These are phyloP conservation scores for Chelon labrosus DNA, from an alignment of 2,797 vertebrate genomes.

Conservation along the genomic window DNA sequence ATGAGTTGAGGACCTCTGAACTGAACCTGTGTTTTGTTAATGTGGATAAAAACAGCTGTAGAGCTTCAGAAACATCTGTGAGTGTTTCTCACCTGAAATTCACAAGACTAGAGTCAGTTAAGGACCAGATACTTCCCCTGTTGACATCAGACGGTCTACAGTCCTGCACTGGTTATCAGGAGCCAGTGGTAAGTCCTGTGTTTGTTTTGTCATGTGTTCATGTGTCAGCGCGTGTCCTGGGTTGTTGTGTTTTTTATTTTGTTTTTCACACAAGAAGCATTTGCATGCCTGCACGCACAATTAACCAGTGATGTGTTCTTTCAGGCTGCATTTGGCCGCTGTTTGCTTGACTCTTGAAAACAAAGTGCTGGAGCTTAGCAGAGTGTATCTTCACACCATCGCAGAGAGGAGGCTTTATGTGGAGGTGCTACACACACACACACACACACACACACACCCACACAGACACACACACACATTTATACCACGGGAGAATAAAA, in stretches of 20 bases:
- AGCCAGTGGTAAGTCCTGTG: too few relatives aligned
- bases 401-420: constrained; percentile 41
- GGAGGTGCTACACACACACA: constrained; percentile 19
- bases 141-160: too few relatives aligned
- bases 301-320: constrained; percentile 12
- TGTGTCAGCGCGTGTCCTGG: constrained; percentile 3
- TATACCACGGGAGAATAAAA: constrained; percentile 34
- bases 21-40: too few relatives aligned
- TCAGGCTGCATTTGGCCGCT: constrained; percentile 23
- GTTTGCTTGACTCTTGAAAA: constrained; percentile 66
- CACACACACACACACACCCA: constrained; percentile 25
- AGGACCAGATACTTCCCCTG: too few relatives aligned
- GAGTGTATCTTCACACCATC: constrained; percentile 61
- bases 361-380: constrained; percentile 61
- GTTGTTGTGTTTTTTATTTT: not conserved
- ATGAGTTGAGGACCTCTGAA: too few relatives aligned
- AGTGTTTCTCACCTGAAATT: too few relatives aligned
- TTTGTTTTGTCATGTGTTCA: constrained; percentile 17
- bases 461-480: constrained; percentile 34
- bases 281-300: not conserved
- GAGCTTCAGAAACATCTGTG: too few relatives aligned
- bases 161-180: too few relatives aligned
- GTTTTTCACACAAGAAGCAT: not conserved
- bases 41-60: too few relatives aligned
- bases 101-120: too few relatives aligned